Evolutionary conservation across 2,797 vertebrate species (phyloP).

Genomic region (Zonotrichia albicollis): DNA sequence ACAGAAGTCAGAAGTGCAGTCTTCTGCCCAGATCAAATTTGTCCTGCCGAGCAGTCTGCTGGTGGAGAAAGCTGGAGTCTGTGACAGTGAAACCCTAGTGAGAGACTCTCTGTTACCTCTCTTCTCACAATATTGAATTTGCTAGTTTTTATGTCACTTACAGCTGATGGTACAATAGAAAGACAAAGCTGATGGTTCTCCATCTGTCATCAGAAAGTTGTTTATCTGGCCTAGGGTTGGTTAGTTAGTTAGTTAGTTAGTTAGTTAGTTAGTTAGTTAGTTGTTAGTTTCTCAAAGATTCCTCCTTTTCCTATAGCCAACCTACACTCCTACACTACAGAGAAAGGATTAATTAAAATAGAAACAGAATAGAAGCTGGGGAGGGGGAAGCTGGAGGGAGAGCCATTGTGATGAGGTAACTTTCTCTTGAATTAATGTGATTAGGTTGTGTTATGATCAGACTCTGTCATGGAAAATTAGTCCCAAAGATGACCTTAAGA

Average conservation of each 20-base stretch:
- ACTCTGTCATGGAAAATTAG: neutral
- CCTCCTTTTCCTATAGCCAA: neutral
- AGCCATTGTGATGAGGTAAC: neutral
- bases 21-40: neutral
- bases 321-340: neutral
- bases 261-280: neutral
- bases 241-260: neutral
- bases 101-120: neutral
- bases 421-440: neutral
- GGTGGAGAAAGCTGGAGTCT: neutral
- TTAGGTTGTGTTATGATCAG: neutral
- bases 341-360: neutral
- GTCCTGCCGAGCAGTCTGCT: neutral
- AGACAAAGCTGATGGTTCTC: neutral
- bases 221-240: neutral
- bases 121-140: neutral
- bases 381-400: neutral
- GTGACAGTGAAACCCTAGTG: neutral
- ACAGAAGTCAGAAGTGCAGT: neutral
- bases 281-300: neutral
- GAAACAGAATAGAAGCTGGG: neutral
- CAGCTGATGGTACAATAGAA: neutral
- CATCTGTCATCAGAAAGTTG: neutral
- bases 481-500: neutral
- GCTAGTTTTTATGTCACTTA: neutral